These are phyloP conservation scores for Mythimna ferrago DNA, from an alignment of 2,888 invertebrate species.

Conservation along the genomic window DNA sequence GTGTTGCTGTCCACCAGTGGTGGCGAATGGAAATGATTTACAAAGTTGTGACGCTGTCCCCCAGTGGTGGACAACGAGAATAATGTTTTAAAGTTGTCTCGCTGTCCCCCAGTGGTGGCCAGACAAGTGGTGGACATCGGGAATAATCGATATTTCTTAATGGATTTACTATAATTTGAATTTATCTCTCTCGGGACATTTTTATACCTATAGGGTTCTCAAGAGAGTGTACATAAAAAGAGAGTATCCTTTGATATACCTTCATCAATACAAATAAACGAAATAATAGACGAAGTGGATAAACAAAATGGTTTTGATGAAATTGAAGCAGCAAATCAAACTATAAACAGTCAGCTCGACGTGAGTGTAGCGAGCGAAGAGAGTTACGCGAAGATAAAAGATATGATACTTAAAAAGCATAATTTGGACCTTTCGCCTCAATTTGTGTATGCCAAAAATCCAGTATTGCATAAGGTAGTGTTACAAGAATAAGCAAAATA, in stretches of 20 bases:
- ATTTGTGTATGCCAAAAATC: slow-evolving; percentile 82
- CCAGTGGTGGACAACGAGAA: too few species aligned
- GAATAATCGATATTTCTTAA: too few species aligned
- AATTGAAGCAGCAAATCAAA: slow-evolving; percentile 64
- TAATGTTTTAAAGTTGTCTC: too few species aligned
- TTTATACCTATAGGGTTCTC: slow-evolving; percentile 59
- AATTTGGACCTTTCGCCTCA: slow-evolving; percentile 82
- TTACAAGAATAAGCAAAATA: background rate
- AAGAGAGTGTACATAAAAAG: slow-evolving; percentile 71
- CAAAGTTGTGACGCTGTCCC: too few species aligned
- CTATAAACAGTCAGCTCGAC: slow-evolving; percentile 70
- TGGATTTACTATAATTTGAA: background rate
- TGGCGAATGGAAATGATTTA: too few species aligned
- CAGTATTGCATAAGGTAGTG: slow-evolving; percentile 67
- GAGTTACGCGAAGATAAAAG: slow-evolving; percentile 76
- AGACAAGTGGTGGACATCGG: too few species aligned
- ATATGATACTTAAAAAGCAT: slow-evolving; percentile 80
- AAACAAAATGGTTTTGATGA: slow-evolving; percentile 48
- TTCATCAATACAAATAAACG: slow-evolving; percentile 64
- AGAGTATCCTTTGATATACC: slow-evolving; percentile 75
- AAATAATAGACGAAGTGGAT: slow-evolving; percentile 53
- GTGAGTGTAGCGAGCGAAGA: slow-evolving; percentile 72
- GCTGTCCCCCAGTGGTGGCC: too few species aligned
- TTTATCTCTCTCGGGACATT: background rate
- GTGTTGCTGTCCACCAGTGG: too few species aligned